Evolutionary conservation across 2,888 invertebrate genomes (phyloP).

Genomic region (Melolontha melolontha): DNA sequence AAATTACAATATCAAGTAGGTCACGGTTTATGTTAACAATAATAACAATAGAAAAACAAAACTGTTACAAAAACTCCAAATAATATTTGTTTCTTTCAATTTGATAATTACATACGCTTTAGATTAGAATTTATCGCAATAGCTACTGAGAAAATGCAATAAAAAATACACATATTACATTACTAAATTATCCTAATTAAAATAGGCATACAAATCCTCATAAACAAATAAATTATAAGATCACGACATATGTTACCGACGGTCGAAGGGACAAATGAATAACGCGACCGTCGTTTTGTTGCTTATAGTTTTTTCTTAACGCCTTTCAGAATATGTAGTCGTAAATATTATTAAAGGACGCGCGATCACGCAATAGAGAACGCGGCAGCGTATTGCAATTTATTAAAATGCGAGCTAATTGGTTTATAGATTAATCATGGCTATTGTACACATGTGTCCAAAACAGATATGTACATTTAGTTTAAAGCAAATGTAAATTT

Average conservation of each 20-base stretch:
- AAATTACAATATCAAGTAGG: too few relatives aligned
- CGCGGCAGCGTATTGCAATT: not conserved
- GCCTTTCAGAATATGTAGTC: constrained; percentile 4
- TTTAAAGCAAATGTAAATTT: too few relatives aligned
- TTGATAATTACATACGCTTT: too few relatives aligned
- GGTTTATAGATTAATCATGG: constrained; percentile 15
- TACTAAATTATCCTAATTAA: not conserved
- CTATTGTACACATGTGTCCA: not conserved
- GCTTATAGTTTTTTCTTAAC: constrained; percentile 5
- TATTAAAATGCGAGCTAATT: constrained; percentile 20
- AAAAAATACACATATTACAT: not conserved
- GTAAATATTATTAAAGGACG: constrained; percentile 18
- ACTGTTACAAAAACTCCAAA: too few relatives aligned
- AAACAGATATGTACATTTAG: not conserved
- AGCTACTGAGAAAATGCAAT: not conserved
- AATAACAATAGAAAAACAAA: too few relatives aligned
- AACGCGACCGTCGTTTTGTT: not conserved
- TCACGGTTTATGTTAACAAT: too few relatives aligned
- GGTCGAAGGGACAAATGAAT: constrained; percentile 7
- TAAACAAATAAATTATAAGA: constrained; percentile 19
- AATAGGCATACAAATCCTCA: constrained; percentile 2
- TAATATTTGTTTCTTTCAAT: too few relatives aligned
- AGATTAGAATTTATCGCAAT: too few relatives aligned
- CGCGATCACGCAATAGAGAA: not conserved
- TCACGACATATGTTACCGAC: constrained; percentile 15